These are phyloP conservation scores for Theristicus caerulescens DNA, from an alignment of 2,113 vertebrate species.

Conservation along the genomic window DNA sequence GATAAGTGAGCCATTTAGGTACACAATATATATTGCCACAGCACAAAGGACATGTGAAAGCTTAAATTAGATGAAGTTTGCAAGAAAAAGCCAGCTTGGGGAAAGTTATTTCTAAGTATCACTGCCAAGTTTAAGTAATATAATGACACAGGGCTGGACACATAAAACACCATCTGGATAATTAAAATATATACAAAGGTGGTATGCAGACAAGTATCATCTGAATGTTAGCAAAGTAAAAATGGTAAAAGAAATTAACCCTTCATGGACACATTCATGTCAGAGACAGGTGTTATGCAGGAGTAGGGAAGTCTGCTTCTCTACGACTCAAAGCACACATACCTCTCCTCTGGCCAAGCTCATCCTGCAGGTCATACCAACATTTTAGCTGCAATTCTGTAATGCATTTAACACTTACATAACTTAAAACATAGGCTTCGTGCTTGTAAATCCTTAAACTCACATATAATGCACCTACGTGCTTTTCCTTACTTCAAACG, in stretches of 20 bases:
- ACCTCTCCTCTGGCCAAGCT: background rate
- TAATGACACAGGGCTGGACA: background rate
- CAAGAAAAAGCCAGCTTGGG: constrained; percentile 20
- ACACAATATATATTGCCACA: background rate
- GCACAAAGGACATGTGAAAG: constrained; percentile 11
- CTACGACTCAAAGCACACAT: background rate
- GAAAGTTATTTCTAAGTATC: constrained; percentile 8
- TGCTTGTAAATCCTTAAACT: background rate
- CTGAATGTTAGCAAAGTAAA: background rate
- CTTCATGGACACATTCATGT: background rate
- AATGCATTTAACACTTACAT: background rate
- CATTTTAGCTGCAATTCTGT: background rate
- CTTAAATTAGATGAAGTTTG: constrained; percentile 34
- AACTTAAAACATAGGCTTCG: background rate
- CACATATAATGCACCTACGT: background rate
- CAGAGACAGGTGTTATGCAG: background rate
- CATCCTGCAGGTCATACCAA: background rate
- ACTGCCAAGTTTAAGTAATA: constrained; percentile 50
- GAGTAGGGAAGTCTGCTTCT: background rate
- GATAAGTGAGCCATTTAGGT: background rate
- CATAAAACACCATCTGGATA: constrained; percentile 34
- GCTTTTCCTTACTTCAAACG: background rate
- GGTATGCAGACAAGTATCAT: background rate
- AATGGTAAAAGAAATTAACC: background rate
- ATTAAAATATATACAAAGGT: constrained; percentile 30